Evolutionary conservation across 2,888 invertebrate genomes (phyloP), one percentile per base, ranked within the genome.

Genomic region (Pteria penguin): DNA sequence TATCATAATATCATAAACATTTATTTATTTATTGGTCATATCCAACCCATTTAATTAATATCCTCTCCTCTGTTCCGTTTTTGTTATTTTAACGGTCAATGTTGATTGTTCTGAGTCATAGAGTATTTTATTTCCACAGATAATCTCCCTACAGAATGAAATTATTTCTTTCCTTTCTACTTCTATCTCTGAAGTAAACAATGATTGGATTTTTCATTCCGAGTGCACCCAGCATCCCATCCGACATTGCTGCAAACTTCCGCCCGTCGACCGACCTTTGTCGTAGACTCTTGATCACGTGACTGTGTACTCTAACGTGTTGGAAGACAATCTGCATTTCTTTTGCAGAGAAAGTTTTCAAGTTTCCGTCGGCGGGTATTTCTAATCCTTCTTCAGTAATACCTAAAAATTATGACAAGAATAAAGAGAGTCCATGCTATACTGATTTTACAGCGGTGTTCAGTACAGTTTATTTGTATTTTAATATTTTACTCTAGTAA

Each of bases 321-420:
- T 84, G 80, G 24, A 91, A 81, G 74, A 91, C 88, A 66, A 88
- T 89, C 4, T 84, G 80, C 81, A 91, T 88, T 72, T 88, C 88
- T 82, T 89, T 88, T 27, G 80, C 81, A 1, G 87, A 84, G 74
- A 89, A 90, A 57, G 82, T 76, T 67, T 87, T 86, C 29, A 91
- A 76, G 76, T 88, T 89, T 11, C 89, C 90, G 76, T 90, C 88
- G 36, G 75, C 82, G 33, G 90, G 90, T 62, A 91, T 87, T 4
- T 78, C 79, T 33, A 90, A 84, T 61, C 87, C 86, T 33, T 82
- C 83, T 76, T 90, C 89, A 32, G 87, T 84, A n/a, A 89, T 87
- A 52, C n/a, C n/a, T n/a, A n/a, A n/a, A n/a, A n/a, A n/a, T n/a
- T n/a, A n/a, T n/a, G n/a, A n/a, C n/a, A n/a, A n/a, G n/a, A n/a